Percentiles rank a stretch among this genome's conserved stretches.
These are phyloP conservation scores for Scopus umbretta DNA, from an alignment of 2,113 vertebrate species.

Conservation along the genomic window DNA sequence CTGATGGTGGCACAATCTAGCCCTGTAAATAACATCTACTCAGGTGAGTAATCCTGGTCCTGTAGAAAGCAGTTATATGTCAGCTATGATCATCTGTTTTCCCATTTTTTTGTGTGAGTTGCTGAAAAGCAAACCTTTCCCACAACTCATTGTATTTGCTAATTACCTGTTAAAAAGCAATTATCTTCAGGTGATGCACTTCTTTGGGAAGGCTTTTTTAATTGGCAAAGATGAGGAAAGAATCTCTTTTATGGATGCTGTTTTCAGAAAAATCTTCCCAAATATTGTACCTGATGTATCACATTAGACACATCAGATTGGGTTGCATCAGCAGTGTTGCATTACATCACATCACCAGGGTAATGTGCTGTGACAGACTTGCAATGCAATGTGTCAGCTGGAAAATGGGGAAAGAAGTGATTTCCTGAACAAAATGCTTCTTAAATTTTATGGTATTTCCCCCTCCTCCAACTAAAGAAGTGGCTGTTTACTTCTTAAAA, in stretches of 20 bases:
- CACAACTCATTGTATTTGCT: constrained; percentile 32
- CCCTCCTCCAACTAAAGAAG: not conserved
- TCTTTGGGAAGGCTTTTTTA: constrained; percentile 2
- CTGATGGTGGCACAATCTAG: not conserved
- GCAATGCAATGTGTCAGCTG: constrained; percentile 45
- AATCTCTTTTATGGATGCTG: not conserved
- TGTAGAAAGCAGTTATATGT: not conserved
- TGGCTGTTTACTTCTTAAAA: not conserved
- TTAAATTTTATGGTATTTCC: not conserved
- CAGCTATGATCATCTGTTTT: not conserved
- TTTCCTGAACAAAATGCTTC: constrained; percentile 52
- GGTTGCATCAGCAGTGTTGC: constrained; percentile 51
- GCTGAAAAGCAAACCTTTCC: constrained; percentile 39
- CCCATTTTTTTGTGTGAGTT: not conserved
- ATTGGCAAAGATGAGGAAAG: not conserved
- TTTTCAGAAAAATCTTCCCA: not conserved
- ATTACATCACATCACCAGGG: not conserved
- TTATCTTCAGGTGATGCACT: not conserved
- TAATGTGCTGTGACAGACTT: constrained; percentile 58
- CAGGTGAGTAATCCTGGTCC: not conserved
- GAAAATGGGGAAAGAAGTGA: constrained; percentile 56
- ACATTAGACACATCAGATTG: constrained; percentile 49
- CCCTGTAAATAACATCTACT: not conserved
- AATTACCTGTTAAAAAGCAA: constrained; percentile 57
- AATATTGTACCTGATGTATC: constrained; percentile 51